Evolutionary conservation across 1,140 invertebrate genomes (phyloP).

Genomic region (Drosophila sp.): DNA sequence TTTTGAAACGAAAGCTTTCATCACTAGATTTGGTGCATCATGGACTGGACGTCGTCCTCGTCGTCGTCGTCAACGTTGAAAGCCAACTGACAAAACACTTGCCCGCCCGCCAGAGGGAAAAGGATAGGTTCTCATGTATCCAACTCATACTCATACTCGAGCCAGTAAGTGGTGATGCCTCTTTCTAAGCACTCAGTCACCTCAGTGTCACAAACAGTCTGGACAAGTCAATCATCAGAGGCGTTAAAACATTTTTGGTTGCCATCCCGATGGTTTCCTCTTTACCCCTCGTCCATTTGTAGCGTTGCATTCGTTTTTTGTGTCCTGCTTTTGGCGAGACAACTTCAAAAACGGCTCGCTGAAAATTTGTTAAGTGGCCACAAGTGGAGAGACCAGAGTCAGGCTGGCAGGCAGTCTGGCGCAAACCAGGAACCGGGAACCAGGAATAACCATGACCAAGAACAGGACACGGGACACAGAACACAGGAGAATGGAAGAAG

Average conservation of each 20-base stretch:
- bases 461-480: background rate
- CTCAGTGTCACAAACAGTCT: conserved; percentile 12
- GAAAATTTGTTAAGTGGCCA: conserved; percentile 66
- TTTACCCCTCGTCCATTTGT: conserved; percentile 48
- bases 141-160: background rate
- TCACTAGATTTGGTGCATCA: background rate
- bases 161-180: conserved; percentile 2
- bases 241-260: conserved; percentile 14
- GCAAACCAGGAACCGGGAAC: background rate
- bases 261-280: conserved; percentile 23
- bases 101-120: background rate
- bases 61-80: background rate
- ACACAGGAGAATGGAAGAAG: background rate
- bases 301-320: conserved; percentile 21
- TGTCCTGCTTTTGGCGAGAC: conserved; percentile 23
- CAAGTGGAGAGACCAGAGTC: conserved; percentile 40
- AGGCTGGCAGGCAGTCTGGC: background rate
- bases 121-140: background rate
- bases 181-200: conserved; percentile 9
- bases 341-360: conserved; percentile 52
- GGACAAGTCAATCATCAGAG: conserved; percentile 8
- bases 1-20: background rate
- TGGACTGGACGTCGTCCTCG: too few species aligned
- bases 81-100: conserved; percentile 7
- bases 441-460: conserved; percentile 8